Conservation (phyloP, 2,113 vertebrate species). For the Larimichthys polyactis region DNA sequence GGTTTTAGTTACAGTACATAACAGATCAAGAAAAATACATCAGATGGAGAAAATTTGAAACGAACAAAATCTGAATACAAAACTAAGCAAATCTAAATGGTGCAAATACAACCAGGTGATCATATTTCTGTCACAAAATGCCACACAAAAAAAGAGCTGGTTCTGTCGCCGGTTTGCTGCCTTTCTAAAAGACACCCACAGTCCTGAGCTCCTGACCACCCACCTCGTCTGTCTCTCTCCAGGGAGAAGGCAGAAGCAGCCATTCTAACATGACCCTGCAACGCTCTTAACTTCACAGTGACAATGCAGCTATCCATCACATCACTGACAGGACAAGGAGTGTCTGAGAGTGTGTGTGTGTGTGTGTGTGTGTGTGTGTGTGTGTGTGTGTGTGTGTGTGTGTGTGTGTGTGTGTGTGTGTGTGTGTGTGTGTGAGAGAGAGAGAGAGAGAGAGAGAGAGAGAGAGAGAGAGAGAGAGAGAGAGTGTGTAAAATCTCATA, state of each 20-base stretch:
- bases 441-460: no score
- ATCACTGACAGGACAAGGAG: constrained; percentile 57
- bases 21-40: background rate
- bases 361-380: constrained; percentile 20
- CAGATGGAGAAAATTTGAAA: no score
- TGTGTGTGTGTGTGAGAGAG: constrained; percentile 26
- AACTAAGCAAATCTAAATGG: background rate
- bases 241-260: constrained; percentile 59
- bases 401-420: constrained; percentile 20
- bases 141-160: background rate
- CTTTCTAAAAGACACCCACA: constrained; percentile 15
- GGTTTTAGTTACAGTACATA: background rate
- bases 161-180: constrained; percentile 8
- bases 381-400: constrained; percentile 45
- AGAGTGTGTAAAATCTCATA: background rate
- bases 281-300: constrained; percentile 63
- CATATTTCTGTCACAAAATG: no score
- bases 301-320: constrained; percentile 77
- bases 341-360: constrained; percentile 41
- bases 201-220: constrained; percentile 68
- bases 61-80: background rate
- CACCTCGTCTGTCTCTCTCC: constrained; percentile 67
- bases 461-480: background rate
- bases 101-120: background rate
- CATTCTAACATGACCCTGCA: constrained; percentile 75